Evolutionary conservation across 2,797 vertebrate species (phyloP), one percentile per base, ranked within the genome.

Genomic region (Eulemur coronatus): DNA sequence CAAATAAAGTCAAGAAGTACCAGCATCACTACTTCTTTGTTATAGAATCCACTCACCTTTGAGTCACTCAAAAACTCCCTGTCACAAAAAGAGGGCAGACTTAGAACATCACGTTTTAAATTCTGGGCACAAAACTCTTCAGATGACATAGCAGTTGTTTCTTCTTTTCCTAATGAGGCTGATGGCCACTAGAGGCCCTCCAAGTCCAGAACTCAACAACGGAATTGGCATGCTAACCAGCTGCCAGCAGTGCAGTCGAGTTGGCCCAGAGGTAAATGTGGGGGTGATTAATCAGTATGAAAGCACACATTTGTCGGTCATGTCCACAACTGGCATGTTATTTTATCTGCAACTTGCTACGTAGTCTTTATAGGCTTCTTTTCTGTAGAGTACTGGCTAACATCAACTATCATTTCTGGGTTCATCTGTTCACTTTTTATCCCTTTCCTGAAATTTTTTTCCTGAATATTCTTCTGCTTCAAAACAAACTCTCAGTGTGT

Each of bases 161-260:
- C 5, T 17, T 84, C 72, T n/a, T 46, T 97, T 94, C 41, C 89
- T 93, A 85, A 88, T 55, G 55, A 96, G 30, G 86, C 48, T 26
- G 69, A 72, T 78, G 89, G 89, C 98, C 98, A 97, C 98, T 98
- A 98, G 98, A 97, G 98, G 98, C 95, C 97, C 96, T 97, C 97
- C 91, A 84, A 0, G 96, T 78, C 92, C 95, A 97, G 92, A 93
- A 96, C 72, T 97, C 86, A 41, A 10, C 81, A 4, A 28, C 72
- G 41, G 38, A 92, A 8, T 8, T 78, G 41, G 59, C 89, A 93
- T 80, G 69, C 57, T 89, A 75, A 95, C 17, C 20, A 67, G 81
- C 46, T 38, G 18, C 75, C 24, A 4, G 43, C 65, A 26, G 78
- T 46, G 3, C 7, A 2, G 15, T n/a, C 7, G 14, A 67, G n/a